Base-by-base conservation (phyloP, 1,140 invertebrate genomes). In the Drosophila truncata region DNA sequence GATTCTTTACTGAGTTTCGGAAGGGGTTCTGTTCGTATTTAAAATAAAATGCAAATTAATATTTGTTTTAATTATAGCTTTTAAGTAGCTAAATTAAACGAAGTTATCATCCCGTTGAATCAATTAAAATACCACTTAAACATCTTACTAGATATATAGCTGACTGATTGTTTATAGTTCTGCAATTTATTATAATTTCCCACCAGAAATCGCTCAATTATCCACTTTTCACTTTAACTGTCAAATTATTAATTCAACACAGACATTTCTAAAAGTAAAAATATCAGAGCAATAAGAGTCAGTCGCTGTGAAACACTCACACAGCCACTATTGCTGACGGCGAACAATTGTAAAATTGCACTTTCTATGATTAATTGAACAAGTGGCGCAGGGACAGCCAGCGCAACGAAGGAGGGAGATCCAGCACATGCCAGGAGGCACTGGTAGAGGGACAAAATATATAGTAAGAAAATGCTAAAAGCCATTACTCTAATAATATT, bases 401-500 rank as follows among this genome's bases (percentile, higher is more conserved):
- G 25, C 27, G 29, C 33, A 42, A 46, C 52, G 20, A 74, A 60
- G 46, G 33, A 11, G 47, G 27, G 23, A 49, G 49, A 37, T 10
- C 8, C 4, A 25, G 29, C 31, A 35, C 50, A 54, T 23, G 20
- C 20, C 52, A 25, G 33, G 20, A n/a, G 33, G 20, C 50, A 10
- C 49, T 33, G 3, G 13, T 4, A 23, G 18, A 9, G 31, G 31
- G 50, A 31, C 37, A 50, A 20, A 18, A 13, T n/a, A 10, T 25
- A 10, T 27, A 27, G 37, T 23, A 31, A 44, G 16, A 23, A 70
- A 76, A 78, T 64, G 37, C 41, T 41, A 42, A 72, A 72, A 87
- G 69, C 77, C 81, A 81, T 88, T 90, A 90, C 72, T 63, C 49
- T 84, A 84, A 90, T 81, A 88, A 84, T 81, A 84, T 90, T 87